Conservation (phyloP, 2,113 vertebrate species). For the Puffinus mauretanicus region DNA sequence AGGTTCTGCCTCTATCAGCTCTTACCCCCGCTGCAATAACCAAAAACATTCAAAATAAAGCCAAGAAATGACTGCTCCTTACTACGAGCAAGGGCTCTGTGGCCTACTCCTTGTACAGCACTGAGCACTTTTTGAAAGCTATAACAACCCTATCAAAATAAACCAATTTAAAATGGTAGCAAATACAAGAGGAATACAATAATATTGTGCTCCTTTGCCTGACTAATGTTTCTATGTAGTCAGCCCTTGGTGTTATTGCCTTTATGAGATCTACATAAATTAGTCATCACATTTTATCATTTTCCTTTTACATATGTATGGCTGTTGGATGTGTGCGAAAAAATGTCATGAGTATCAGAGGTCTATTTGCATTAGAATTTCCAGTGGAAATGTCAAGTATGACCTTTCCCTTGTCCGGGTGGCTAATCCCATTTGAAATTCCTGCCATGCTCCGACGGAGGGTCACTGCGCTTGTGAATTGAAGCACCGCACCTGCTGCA, state of each 20-base stretch:
- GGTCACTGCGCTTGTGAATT: slow-evolving; percentile 67
- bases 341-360: slow-evolving; percentile 67
- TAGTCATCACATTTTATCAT: slow-evolving; percentile 67
- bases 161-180: neutral
- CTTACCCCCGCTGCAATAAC: neutral
- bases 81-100: neutral
- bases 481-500: slow-evolving; percentile 68
- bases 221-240: slow-evolving; percentile 15
- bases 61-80: neutral
- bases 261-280: slow-evolving; percentile 69
- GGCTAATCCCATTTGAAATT: slow-evolving; percentile 82
- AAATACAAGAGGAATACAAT: neutral
- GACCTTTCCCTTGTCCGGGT: slow-evolving; percentile 79
- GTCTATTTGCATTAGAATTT: slow-evolving; percentile 79
- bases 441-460: slow-evolving; percentile 70
- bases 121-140: neutral
- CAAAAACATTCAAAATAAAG: neutral
- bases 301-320: slow-evolving; percentile 65
- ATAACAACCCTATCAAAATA: neutral
- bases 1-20: neutral
- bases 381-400: slow-evolving; percentile 81
- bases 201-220: neutral
- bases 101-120: neutral
- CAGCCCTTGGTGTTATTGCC: slow-evolving; percentile 18
- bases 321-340: slow-evolving; percentile 51